Evolutionary conservation across 2,888 invertebrate genomes (phyloP).

Genomic region (Griposia aprilina): DNA sequence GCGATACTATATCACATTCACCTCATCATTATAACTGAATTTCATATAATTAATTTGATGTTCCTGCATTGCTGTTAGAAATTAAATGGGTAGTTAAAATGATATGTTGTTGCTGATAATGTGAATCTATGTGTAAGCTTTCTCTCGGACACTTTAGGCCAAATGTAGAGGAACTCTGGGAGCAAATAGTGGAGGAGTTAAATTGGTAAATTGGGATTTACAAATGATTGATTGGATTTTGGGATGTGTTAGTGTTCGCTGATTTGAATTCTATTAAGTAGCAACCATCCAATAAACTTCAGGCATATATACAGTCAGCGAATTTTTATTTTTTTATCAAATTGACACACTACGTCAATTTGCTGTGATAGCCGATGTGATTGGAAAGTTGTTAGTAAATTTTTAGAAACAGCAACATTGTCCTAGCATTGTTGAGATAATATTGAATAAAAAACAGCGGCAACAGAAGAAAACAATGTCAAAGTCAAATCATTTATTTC

Average conservation of each 20-base stretch:
- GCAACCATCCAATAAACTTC: not conserved
- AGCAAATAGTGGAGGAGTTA: not conserved
- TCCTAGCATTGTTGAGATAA: not conserved
- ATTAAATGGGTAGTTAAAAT: slow-evolving; percentile 57
- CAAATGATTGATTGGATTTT: not conserved
- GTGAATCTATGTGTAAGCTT: slow-evolving; percentile 29
- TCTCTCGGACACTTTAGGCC: slow-evolving; percentile 8
- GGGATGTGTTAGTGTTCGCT: not conserved
- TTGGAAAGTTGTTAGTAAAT: not conserved
- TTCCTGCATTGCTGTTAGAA: slow-evolving; percentile 21
- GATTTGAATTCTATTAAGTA: not conserved
- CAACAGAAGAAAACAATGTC: too few relatives aligned
- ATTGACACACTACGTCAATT: not conserved
- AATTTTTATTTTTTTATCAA: not conserved
- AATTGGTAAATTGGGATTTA: slow-evolving; percentile 29
- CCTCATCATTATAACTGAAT: slow-evolving; percentile 40
- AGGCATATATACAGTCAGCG: not conserved
- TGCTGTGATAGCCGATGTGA: not conserved
- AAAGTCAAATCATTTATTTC: too few relatives aligned
- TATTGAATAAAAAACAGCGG: not conserved
- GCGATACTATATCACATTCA: slow-evolving; percentile 22
- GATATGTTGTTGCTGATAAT: slow-evolving; percentile 38
- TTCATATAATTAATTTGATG: slow-evolving; percentile 54
- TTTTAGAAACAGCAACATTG: not conserved
- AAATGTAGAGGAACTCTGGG: slow-evolving; percentile 36